Evolutionary conservation across 2,888 invertebrate species (phyloP), one percentile per base, ranked within the genome.

Genomic region (Drosophila meridionalis): DNA sequence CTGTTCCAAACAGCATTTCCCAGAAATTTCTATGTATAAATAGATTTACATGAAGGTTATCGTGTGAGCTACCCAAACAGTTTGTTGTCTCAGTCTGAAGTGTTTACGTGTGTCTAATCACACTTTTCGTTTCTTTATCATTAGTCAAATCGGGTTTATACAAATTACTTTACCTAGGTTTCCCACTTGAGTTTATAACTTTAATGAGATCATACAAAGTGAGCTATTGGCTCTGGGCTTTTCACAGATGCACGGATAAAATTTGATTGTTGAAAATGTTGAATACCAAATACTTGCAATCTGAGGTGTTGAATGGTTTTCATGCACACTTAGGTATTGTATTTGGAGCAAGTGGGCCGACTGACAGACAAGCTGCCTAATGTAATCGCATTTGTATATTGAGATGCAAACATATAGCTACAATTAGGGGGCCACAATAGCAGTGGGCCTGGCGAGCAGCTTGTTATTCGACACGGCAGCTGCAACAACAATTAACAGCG

Each of bases 381-480:
- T 81, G 78, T 87, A 87, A 85, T 85, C 88, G 69, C 83, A 87
- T 85, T 81, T 58, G 34, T 47, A 47, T 45, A 58, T 28, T 20
- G 9, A 43, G 34, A 47, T 20, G 38, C 30, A 45, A 42, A 30
- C 38, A 42, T 45, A 5, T 12, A 50, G 48, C 42, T 34, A 52
- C 74, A 75, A 75, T 78, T 72, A 78, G 78, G 42, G 47, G 57
- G 38, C 66, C 73, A 58, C 59, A 67, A 62, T 38, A 63, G 60
- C 71, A 73, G 72, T 71, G 71, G 63, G 69, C 50, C 64, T 73
- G 73, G 53, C 60, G 43, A 73, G 75, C 76, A 76, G 47, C 55
- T 69, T 76, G 75, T 74, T 87, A 78, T 84, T 84, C 71, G 57
- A 26, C 26, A 48, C 59, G 38, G 57, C 69, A 59, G 62, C 62